phyloP scores from a whole-genome alignment of 2,888 invertebrate genomes.

The Plemyria rubiginata region DNA sequence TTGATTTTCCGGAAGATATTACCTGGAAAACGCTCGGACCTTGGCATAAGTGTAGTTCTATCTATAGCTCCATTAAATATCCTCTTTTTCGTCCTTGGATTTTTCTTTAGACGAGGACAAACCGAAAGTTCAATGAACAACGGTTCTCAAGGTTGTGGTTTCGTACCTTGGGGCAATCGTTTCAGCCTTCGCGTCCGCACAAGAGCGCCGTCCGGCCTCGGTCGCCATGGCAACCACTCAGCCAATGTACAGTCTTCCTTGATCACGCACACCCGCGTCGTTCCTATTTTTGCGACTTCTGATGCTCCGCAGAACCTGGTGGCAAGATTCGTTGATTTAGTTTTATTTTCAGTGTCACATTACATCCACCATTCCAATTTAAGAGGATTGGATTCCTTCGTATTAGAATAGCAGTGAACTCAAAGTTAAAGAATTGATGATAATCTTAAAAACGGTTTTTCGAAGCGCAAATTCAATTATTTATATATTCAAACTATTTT shows the following conservation, averaged over 20 bases:
- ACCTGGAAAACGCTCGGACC: too few relatives aligned
- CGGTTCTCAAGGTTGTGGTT: neutral
- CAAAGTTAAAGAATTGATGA: too few relatives aligned
- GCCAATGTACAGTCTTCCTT: conserved; percentile 82
- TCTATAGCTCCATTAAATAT: neutral
- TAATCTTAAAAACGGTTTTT: too few relatives aligned
- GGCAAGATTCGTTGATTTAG: neutral
- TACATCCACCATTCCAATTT: neutral
- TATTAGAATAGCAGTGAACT: too few relatives aligned
- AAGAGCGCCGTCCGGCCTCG: conserved; percentile 79
- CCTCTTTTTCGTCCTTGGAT: neutral
- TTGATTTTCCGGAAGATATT: too few relatives aligned
- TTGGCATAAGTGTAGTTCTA: neutral
- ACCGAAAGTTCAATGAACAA: conserved; percentile 14
- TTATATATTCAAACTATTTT: too few relatives aligned
- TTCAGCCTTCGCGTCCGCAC: conserved; percentile 74
- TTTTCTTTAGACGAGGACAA: neutral
- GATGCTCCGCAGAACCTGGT: conserved; percentile 66
- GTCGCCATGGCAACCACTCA: conserved; percentile 86
- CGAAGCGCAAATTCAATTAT: too few relatives aligned
- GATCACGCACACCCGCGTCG: conserved; percentile 80
- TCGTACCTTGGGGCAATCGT: conserved; percentile 72
- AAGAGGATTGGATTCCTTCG: too few relatives aligned
- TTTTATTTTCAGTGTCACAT: neutral
- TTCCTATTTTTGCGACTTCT: conserved; percentile 61